A percentile compares a stretch with the other conserved stretches of the same genome.
Evolutionary conservation across 2,797 vertebrate genomes (phyloP).

Genomic region (Notamacropus eugenii): DNA sequence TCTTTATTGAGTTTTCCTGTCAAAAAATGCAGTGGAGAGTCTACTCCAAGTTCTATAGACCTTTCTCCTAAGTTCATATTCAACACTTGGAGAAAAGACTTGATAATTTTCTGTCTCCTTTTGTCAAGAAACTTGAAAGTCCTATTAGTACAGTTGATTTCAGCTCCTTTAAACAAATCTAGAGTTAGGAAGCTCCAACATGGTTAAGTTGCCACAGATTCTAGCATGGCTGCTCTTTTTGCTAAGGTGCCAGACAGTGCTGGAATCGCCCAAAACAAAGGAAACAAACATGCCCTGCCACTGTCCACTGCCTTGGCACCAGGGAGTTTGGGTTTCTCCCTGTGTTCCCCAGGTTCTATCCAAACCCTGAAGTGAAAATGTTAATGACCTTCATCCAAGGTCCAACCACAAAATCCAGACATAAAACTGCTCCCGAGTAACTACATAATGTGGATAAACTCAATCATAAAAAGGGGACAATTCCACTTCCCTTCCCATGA

Average conservation of each 20-base stretch:
- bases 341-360: slow-evolving; percentile 20
- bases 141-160: slow-evolving; percentile 70
- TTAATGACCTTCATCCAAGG: not conserved
- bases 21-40: slow-evolving; percentile 75
- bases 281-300: slow-evolving; percentile 57
- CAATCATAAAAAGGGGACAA: not conserved
- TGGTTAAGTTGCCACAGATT: not conserved
- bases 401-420: not conserved
- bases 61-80: slow-evolving; percentile 65
- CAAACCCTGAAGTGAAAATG: not conserved
- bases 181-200: slow-evolving; percentile 63
- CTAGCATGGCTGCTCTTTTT: slow-evolving; percentile 37
- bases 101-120: slow-evolving; percentile 68
- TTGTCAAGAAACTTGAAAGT: slow-evolving; percentile 66
- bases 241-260: slow-evolving; percentile 25
- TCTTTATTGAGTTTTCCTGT: slow-evolving; percentile 63
- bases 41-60: slow-evolving; percentile 47
- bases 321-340: slow-evolving; percentile 26
- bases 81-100: slow-evolving; percentile 76
- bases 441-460: not conserved
- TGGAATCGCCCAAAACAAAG: slow-evolving; percentile 65
- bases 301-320: slow-evolving; percentile 63
- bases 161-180: slow-evolving; percentile 63
- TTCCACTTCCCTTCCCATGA: slow-evolving; percentile 43
- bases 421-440: not conserved